Evolutionary conservation across 2,113 vertebrate genomes (phyloP).

Genomic region (Spilogale gracilis): DNA sequence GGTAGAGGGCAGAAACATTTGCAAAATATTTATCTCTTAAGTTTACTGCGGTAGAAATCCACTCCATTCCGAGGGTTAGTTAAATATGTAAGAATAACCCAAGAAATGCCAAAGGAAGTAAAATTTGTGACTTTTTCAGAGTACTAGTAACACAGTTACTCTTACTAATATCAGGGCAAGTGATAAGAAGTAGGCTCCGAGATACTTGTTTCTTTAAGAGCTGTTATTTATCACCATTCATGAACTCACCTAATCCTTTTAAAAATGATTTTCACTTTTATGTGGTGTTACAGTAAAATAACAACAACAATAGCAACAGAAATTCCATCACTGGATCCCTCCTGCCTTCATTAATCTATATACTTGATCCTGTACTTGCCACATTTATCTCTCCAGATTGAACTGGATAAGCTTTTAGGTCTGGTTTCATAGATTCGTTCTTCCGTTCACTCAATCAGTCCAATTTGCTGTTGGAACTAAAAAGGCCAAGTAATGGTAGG

Average conservation of each 20-base stretch:
- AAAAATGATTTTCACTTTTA: slow-evolving; percentile 1
- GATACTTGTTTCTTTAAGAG: not conserved
- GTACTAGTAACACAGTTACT: not conserved
- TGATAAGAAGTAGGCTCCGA: not conserved
- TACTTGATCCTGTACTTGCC: not conserved
- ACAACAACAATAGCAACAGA: not conserved
- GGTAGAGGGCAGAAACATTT: not conserved
- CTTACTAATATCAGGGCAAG: not conserved
- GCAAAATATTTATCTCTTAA: not conserved
- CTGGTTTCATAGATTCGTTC: not conserved
- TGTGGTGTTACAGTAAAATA: not conserved
- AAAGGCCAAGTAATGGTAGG: not conserved
- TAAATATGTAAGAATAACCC: not conserved
- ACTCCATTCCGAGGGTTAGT: not conserved
- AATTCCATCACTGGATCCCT: not conserved
- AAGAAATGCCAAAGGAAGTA: not conserved
- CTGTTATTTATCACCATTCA: not conserved
- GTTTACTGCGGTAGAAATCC: not conserved
- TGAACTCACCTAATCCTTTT: not conserved
- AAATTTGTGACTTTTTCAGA: not conserved
- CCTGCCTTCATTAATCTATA: not conserved
- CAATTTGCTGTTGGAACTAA: not conserved
- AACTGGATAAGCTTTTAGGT: not conserved
- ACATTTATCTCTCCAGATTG: not conserved
- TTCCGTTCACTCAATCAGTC: not conserved